Percentiles rank a stretch among this genome's conserved stretches.
Evolutionary conservation across 2,888 invertebrate species (phyloP).

Genomic region (Drosophila yooni): DNA sequence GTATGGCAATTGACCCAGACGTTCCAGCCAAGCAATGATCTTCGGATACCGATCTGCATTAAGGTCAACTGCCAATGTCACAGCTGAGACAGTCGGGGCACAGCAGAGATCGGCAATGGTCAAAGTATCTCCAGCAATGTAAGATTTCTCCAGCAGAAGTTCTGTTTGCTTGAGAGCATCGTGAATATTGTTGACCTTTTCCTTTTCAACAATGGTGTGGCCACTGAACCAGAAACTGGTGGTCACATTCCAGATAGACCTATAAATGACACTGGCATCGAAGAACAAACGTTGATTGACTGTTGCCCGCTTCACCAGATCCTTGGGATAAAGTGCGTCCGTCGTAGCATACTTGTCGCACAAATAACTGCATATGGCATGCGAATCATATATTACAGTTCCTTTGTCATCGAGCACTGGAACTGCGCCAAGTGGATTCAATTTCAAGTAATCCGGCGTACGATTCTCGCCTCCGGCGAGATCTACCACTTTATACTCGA

Average conservation of each 20-base stretch:
- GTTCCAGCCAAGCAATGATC: constrained; percentile 62
- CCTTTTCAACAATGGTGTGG: constrained; percentile 45
- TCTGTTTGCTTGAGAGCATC: constrained; percentile 56
- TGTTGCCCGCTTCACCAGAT: constrained; percentile 37
- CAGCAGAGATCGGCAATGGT: constrained; percentile 76
- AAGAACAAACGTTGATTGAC: constrained; percentile 70
- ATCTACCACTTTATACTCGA: constrained; percentile 72
- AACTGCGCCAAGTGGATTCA: constrained; percentile 86
- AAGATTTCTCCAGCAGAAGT: constrained; percentile 50
- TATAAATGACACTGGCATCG: constrained; percentile 54
- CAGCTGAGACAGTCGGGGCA: constrained; percentile 48
- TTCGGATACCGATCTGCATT: constrained; percentile 62
- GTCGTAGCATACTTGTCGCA: constrained; percentile 48
- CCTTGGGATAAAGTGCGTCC: constrained; percentile 44
- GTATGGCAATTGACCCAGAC: constrained; percentile 67
- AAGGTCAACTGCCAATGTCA: constrained; percentile 51
- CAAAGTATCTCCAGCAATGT: constrained; percentile 64
- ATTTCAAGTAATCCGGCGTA: constrained; percentile 62
- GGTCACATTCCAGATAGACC: constrained; percentile 39
- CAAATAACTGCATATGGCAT: constrained; percentile 48
- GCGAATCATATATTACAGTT: constrained; percentile 32
- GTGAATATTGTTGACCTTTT: constrained; percentile 48
- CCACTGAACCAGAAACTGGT: constrained; percentile 32
- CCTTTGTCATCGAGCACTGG: constrained; percentile 60
- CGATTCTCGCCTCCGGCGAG: constrained; percentile 47